These are phyloP conservation scores for Typhlomys cinereus DNA, from an alignment of 2,113 vertebrate species.

Conservation along the genomic window DNA sequence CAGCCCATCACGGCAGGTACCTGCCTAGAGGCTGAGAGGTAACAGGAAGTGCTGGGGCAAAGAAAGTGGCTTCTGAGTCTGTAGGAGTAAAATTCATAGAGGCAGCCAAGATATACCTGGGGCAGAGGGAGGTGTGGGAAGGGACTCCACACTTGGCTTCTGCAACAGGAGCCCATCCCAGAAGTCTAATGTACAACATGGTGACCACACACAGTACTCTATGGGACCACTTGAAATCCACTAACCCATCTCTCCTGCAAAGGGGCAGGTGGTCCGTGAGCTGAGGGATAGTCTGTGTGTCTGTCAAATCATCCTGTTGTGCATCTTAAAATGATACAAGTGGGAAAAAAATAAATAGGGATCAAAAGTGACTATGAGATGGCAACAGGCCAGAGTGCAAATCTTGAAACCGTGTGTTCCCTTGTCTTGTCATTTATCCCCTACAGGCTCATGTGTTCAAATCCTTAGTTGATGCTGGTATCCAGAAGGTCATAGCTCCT, in stretches of 20 bases:
- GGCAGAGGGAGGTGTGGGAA: not conserved
- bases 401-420: too few species aligned
- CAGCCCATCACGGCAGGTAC: accelerated
- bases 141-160: not conserved
- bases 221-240: not conserved
- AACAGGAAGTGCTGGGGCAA: not conserved
- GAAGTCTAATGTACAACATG: not conserved
- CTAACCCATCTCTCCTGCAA: not conserved
- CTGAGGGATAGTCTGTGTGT: not conserved
- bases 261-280: not conserved
- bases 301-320: not conserved
- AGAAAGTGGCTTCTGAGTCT: not conserved
- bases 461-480: too few species aligned
- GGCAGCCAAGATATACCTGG: not conserved
- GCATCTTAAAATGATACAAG: not conserved
- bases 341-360: too few species aligned
- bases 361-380: accelerated
- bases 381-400: not conserved
- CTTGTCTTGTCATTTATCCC: too few species aligned
- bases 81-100: not conserved
- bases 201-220: too few species aligned
- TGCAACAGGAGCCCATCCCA: not conserved
- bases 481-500: too few species aligned
- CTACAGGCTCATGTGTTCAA: too few species aligned
- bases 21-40: not conserved